A percentile compares a stretch with the other conserved stretches of the same genome.
phyloP scores from a whole-genome alignment of 2,113 vertebrate species.

The Sterrhoptilus dennistouni region DNA sequence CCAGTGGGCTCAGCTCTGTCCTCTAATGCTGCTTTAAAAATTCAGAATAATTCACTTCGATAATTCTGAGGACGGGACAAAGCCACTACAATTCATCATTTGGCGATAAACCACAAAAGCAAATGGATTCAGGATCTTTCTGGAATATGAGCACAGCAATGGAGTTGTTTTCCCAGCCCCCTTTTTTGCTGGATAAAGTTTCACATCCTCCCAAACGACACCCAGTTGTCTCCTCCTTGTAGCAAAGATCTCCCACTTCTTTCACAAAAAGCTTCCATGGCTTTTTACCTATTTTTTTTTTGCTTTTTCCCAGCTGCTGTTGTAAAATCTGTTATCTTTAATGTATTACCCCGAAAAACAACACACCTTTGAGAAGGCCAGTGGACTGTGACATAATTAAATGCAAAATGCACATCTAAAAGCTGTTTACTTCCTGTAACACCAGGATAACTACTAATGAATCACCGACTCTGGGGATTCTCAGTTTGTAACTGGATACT shows the following conservation, averaged over 20 bases:
- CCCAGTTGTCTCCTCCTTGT: neutral
- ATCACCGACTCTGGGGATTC: slow-evolving; percentile 51
- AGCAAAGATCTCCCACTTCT: neutral
- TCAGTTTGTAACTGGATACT: slow-evolving; percentile 64
- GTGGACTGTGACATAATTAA: slow-evolving; percentile 55
- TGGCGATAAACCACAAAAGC: neutral
- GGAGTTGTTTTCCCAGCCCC: neutral
- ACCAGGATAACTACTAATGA: slow-evolving; percentile 65
- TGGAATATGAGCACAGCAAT: neutral
- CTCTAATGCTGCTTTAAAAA: fast-evolving
- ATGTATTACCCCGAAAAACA: slow-evolving; percentile 68
- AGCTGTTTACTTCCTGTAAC: slow-evolving; percentile 68
- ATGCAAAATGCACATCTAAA: slow-evolving; percentile 65
- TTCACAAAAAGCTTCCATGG: neutral
- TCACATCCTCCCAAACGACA: neutral
- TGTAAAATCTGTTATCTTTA: slow-evolving; percentile 72
- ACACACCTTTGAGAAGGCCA: slow-evolving; percentile 50
- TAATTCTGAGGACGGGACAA: neutral
- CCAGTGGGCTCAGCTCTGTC: neutral
- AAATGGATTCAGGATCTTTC: neutral
- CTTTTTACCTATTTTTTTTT: slow-evolving; percentile 14
- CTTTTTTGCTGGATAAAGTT: slow-evolving; percentile 10
- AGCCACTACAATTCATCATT: neutral
- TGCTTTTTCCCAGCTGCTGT: slow-evolving; percentile 36
- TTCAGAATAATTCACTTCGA: neutral